phyloP scores from a whole-genome alignment of 2,797 vertebrate genomes.

The Margarornis squamiger region DNA sequence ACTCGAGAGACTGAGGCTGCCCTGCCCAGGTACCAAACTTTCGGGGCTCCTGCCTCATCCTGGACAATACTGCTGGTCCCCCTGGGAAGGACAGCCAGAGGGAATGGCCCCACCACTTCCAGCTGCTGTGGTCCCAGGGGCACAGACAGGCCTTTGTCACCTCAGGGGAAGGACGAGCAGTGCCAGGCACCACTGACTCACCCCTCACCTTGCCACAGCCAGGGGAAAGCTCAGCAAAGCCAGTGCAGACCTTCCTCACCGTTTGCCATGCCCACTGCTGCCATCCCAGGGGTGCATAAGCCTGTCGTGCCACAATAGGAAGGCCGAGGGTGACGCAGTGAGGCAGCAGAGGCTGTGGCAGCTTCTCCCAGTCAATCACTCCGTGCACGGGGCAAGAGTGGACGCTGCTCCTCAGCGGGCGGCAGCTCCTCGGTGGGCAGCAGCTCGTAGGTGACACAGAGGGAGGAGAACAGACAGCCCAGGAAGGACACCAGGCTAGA shows the following conservation, averaged over 20 bases:
- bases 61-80: accelerated
- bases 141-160: background rate
- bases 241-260: background rate
- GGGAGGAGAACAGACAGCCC: slow-evolving; percentile 95
- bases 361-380: background rate
- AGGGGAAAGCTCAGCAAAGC: background rate
- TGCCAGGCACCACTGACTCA: background rate
- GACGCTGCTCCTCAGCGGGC: slow-evolving; percentile 81
- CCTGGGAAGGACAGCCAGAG: background rate
- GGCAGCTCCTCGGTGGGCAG: slow-evolving; percentile 83
- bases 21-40: background rate
- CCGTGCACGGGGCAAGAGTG: slow-evolving; percentile 82
- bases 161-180: background rate
- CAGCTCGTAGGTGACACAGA: slow-evolving; percentile 92
- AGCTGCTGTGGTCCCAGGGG: background rate
- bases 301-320: accelerated
- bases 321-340: background rate
- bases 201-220: background rate
- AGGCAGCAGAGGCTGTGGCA: background rate
- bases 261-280: background rate
- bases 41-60: background rate
- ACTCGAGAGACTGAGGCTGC: accelerated
- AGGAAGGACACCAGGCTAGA: slow-evolving; percentile 94
- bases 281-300: accelerated
- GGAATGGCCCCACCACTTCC: background rate